Evolutionary conservation across 2,888 invertebrate species (phyloP), one percentile per base, ranked within the genome.

Genomic region (Lepidonotus clava): DNA sequence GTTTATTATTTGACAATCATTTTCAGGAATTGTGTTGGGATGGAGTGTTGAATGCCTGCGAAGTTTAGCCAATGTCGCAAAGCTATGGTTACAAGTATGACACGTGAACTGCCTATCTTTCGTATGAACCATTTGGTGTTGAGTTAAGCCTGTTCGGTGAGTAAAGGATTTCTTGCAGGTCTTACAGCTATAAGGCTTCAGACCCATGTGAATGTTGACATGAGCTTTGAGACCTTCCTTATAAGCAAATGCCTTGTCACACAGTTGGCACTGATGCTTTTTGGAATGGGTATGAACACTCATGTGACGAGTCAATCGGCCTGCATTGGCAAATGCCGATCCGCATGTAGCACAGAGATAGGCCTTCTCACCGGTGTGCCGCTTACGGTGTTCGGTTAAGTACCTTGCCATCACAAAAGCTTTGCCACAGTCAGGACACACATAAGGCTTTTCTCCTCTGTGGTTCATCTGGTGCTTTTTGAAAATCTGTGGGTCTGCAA

Each of bases 281-380:
- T 80, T 80, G 8, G 21, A 4, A 18, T 46, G 6, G 24, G 18
- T 11, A n/a, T 71, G 71, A 34, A 71, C 71, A 6, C 14, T 14
- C 71, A 71, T 71, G 36, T 71, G 71, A 6, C 71, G 34, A 8
- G 11, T 32, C 71, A 71, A 34, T 14, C 71, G 28, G 8, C 71
- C 71, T 5, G 32, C 28, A n/a, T 71, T 71, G 6, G 71, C 36
- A 32, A 71, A 71, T 4, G 28, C 36, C 6, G 36, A 6, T 32
- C 36, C 71, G 32, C 71, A 71, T 8, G n/a, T 38, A 24, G 71
- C 71, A n/a, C 71, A 71, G 71, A 71, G 71, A 34, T 71, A 71
- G 14, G 6, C 38, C 6, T n/a, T 24, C 34, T 71, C 71, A 38
- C 71, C 71, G 32, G 71, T 71, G 38, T 71, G 71, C 28, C 4